phyloP scores from a whole-genome alignment of 2,888 invertebrate genomes.

The Argynnis bischoffii region DNA sequence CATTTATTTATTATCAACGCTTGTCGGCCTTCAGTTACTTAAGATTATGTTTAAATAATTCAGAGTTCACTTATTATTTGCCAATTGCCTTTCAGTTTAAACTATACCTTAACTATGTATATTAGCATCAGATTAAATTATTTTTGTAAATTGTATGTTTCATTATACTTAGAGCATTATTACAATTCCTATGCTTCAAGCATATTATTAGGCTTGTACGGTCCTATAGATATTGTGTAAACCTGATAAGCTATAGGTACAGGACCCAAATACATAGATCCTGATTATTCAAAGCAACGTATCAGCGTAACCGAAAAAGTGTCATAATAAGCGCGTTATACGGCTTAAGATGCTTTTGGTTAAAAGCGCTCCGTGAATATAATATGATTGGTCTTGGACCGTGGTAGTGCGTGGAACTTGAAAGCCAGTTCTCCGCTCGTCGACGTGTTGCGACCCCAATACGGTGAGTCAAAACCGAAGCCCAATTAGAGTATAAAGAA shows the following conservation, averaged over 20 bases:
- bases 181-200: too few relatives aligned
- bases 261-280: conserved; percentile 27
- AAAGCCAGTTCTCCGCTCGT: conserved; percentile 42
- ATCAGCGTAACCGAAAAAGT: conserved; percentile 19
- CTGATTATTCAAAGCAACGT: conserved; percentile 32
- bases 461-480: conserved; percentile 37
- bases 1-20: conserved; percentile 21
- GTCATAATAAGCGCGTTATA: conserved; percentile 21
- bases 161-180: too few relatives aligned
- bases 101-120: too few relatives aligned
- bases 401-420: conserved; percentile 39
- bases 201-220: too few relatives aligned
- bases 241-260: conserved; percentile 27
- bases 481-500: conserved; percentile 36
- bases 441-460: conserved; percentile 42
- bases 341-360: conserved; percentile 18
- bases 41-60: conserved; percentile 15
- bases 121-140: too few relatives aligned
- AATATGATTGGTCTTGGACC: conserved; percentile 33
- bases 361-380: conserved; percentile 28
- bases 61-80: conserved; percentile 14
- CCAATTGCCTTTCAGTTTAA: background rate
- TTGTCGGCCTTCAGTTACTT: conserved; percentile 13
- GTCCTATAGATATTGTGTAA: too few relatives aligned
- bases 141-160: too few relatives aligned